These are phyloP conservation scores for Leptoclinus maculatus DNA, from an alignment of 2,797 vertebrate species.

Conservation along the genomic window DNA sequence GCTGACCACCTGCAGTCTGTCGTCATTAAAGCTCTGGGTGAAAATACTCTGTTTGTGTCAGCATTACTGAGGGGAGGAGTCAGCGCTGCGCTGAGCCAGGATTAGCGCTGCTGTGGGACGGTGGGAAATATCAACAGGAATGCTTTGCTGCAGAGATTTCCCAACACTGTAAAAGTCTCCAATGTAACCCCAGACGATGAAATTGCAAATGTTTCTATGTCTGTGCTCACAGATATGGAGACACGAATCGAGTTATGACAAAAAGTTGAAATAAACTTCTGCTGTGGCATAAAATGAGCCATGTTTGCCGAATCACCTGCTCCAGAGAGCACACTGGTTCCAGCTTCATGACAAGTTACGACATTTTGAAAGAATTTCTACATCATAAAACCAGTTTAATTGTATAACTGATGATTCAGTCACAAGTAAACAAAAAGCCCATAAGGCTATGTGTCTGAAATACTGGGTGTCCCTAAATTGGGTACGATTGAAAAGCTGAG, in stretches of 20 bases:
- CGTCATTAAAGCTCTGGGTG: slow-evolving; percentile 48
- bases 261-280: background rate
- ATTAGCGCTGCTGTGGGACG: slow-evolving; percentile 58
- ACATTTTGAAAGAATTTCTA: background rate
- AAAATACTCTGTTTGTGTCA: slow-evolving; percentile 51
- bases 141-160: slow-evolving; percentile 38
- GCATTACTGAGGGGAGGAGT: slow-evolving; percentile 54
- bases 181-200: slow-evolving; percentile 14
- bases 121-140: slow-evolving; percentile 69
- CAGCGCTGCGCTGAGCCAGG: slow-evolving; percentile 41
- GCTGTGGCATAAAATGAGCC: background rate
- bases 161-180: slow-evolving; percentile 38
- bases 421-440: background rate
- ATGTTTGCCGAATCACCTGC: background rate
- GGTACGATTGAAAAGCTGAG: background rate
- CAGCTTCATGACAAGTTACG: background rate
- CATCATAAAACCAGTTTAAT: background rate
- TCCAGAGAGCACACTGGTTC: background rate
- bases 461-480: too few species aligned
- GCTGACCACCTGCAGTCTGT: slow-evolving; percentile 58
- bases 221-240: background rate
- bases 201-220: background rate
- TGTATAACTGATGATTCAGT: background rate
- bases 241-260: background rate
- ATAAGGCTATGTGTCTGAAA: background rate